Evolutionary conservation across 2,888 invertebrate species (phyloP).

Genomic region (Euplagia quadripunctaria): DNA sequence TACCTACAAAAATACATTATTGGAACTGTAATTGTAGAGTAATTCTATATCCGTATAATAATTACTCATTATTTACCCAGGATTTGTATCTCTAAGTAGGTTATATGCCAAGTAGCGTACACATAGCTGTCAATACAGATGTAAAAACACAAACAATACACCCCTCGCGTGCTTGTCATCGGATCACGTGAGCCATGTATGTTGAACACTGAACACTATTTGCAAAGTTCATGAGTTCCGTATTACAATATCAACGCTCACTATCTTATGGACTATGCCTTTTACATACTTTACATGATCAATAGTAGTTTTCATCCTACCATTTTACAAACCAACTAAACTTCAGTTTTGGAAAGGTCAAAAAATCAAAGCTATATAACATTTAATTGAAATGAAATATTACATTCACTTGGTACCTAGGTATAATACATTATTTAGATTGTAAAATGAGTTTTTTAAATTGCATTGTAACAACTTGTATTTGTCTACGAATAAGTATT

Average conservation of each 20-base stretch:
- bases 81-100: slow-evolving; percentile 10
- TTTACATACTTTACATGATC: slow-evolving; percentile 20
- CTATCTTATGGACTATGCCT: slow-evolving; percentile 36
- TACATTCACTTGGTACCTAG: no score
- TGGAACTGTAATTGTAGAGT: not conserved
- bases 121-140: slow-evolving; percentile 17
- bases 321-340: not conserved
- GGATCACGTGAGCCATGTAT: slow-evolving; percentile 38
- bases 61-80: slow-evolving; percentile 6
- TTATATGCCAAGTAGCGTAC: slow-evolving; percentile 17
- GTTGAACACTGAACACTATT: slow-evolving; percentile 31
- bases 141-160: slow-evolving; percentile 22
- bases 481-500: no score
- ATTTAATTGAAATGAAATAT: no score
- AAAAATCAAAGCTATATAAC: no score
- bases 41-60: not conserved
- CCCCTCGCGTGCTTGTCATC: slow-evolving; percentile 31
- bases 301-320: slow-evolving; percentile 16
- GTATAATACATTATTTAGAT: no score
- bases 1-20: not conserved
- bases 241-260: slow-evolving; percentile 21
- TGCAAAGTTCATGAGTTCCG: slow-evolving; percentile 43
- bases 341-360: not conserved
- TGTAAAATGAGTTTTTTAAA: no score
- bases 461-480: no score